Base-by-base conservation (phyloP, 2,888 invertebrate species). In the Leptothorax acervorum region DNA sequence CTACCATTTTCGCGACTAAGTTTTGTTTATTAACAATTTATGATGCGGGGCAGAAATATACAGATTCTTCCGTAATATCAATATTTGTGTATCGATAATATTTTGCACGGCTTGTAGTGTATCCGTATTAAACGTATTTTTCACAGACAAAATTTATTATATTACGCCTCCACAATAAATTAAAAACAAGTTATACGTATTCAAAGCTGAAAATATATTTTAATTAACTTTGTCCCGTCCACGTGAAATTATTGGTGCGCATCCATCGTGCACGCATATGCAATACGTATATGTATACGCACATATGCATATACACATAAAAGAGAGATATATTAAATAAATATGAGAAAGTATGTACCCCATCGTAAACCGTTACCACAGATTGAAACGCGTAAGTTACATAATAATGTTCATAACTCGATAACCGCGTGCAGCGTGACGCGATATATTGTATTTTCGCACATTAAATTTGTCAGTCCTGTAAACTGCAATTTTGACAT, bases 321-420 rank as follows among this genome's bases (percentile, higher is more conserved):
- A 18, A 71, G 79, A 71, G 62, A 39, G 18, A 18, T 39, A 60
- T 60, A 57, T 70, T 70, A 48, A 57, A 60, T 66, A 60, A 70
- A 48, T 66, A 60, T 60, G 57, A 79, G 31, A 68, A 55, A 57
- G 75, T 82, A 82, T 88, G n/a, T 83, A 70, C 87, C 90, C 87
- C 90, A 90, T 90, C 90, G 89, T 86, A 89, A 89, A 85, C 82
- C 68, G 66, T 81, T 68, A 83, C 76, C 79, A 74, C 55, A 71
- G 28, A 87, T 82, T 83, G 73, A 62, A 79, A 85, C 79, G 82
- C 84, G 85, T 62, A 55, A 84, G 73, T 70, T 73, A 86, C 68
- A 73, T 82, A 79, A 71, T 83, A 42, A 78, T 71, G 63, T 71
- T 78, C 65, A 45, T 82, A 85, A 85, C 82, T 83, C 71, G 51